Base-by-base conservation (phyloP, 2,797 vertebrate species). In the Cirrhinus mrigala region DNA sequence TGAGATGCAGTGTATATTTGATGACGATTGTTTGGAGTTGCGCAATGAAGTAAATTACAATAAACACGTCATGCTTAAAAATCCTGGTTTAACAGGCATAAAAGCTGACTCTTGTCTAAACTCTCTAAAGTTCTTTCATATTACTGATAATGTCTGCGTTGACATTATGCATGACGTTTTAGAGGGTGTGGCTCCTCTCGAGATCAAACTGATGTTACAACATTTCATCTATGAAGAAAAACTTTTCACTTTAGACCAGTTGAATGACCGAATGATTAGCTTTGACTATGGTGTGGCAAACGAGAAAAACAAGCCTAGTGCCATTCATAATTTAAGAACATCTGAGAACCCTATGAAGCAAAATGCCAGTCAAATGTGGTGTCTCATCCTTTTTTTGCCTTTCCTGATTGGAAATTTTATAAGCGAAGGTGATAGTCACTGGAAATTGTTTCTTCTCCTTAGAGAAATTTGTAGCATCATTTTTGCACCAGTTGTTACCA, bases 81-180 rank as follows among this genome's bases (percentile, higher is more conserved):
- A 86, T 75, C 22, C 44, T n/a, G 8, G 37, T 81, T 22, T 50
- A 15, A 84, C 77, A 27, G 86, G 82, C 5, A 68, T 84, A 15
- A 84, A 84, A 50, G 8, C 84, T 18, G 18, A 87, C 22, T 87
- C 82, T 48, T 87, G 86, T 54, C 27, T 88, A 37, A 88, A 86
- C 16, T 27, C 44, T 24, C 33, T 12, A 18, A 33, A 70, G 10
- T 85, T 77, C 24, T 85, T 87, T 48, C 86, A 87, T 64, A 50
- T 85, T 7, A 85, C 79, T 8, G 83, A 85, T 27, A 27, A 66
- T 64, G 62, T 83, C 27, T 58, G 85, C 82, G 62, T 60, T 16
- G 73, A 86, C 64, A 44, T 83, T 12, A 46, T 80, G n/a, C 50
- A 85, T 85, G 74, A 71, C 27, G 15, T 85, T 18, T 64, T 79